Evolutionary conservation across 2,797 vertebrate species (phyloP).

Genomic region (Platalea minor): DNA sequence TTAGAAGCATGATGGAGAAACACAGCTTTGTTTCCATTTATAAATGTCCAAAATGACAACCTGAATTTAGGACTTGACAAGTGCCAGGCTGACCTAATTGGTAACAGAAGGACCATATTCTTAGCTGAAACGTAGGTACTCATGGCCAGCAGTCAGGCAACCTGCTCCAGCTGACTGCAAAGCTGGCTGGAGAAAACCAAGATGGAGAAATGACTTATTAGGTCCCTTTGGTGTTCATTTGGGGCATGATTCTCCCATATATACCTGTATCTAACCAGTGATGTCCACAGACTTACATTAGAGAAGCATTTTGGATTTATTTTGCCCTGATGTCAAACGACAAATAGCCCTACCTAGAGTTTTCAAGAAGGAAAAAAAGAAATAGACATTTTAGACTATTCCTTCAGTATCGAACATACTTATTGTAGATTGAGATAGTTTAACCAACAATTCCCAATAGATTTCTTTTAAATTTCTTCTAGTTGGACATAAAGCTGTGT

Average conservation of each 20-base stretch:
- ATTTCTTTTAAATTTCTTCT: neutral
- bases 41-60: constrained; percentile 38
- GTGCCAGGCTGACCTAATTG: constrained; percentile 39
- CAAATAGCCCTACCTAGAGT: neutral
- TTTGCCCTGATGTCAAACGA: neutral
- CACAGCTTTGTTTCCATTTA: constrained; percentile 53
- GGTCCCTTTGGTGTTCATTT: neutral
- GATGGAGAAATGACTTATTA: neutral
- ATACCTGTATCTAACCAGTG: neutral
- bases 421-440: neutral
- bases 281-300: neutral
- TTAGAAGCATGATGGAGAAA: constrained; percentile 56
- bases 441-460: neutral
- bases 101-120: constrained; percentile 36
- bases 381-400: neutral
- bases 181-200: neutral
- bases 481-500: neutral
- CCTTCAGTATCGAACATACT: neutral
- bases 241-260: neutral
- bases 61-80: constrained; percentile 49
- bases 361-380: neutral
- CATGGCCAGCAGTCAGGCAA: neutral
- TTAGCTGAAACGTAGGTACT: neutral
- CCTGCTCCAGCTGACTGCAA: neutral
- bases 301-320: neutral